phyloP scores from a whole-genome alignment of 92 coral and sea anemone species.

The Epizoanthus ramosus region DNA sequence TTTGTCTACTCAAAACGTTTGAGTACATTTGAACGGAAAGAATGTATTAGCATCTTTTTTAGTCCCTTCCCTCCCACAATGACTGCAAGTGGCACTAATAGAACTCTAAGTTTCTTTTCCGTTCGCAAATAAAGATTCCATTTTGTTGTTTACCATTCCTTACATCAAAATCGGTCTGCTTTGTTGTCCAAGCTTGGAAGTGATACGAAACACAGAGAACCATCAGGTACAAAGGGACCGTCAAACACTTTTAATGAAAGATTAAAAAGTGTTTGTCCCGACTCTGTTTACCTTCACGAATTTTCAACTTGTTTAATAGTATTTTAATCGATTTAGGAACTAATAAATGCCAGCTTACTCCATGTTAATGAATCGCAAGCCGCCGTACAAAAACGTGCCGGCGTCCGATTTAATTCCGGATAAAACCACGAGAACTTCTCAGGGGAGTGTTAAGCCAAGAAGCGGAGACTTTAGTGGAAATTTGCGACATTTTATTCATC shows the following conservation, averaged over 20 bases:
- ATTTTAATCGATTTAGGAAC: constrained; percentile 4
- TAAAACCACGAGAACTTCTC: constrained; percentile 35
- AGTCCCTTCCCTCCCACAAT: too few species aligned
- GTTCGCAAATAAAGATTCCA: too few species aligned
- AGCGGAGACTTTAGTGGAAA: neutral
- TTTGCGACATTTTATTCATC: constrained; percentile 4
- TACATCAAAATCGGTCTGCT: constrained; percentile 3
- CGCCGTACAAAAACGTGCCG: constrained; percentile 5
- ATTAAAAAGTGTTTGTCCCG: constrained; percentile 2
- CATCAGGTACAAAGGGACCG: constrained; percentile 27
- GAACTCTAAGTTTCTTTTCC: too few species aligned
- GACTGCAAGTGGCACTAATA: too few species aligned
- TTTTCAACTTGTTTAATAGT: neutral
- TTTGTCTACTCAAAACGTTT: too few species aligned
- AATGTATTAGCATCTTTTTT: too few species aligned
- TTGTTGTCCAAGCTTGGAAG: neutral
- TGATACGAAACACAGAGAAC: neutral
- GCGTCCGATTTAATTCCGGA: constrained; percentile 13
- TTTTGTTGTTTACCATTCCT: neutral
- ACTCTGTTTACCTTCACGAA: neutral
- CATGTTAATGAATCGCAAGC: neutral
- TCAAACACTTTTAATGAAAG: constrained; percentile 17
- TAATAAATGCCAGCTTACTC: constrained; percentile 7
- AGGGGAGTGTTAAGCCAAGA: neutral
- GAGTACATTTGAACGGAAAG: too few species aligned